These are phyloP conservation scores for Prosapia bicincta DNA, from an alignment of 2,888 invertebrate species.

Conservation along the genomic window DNA sequence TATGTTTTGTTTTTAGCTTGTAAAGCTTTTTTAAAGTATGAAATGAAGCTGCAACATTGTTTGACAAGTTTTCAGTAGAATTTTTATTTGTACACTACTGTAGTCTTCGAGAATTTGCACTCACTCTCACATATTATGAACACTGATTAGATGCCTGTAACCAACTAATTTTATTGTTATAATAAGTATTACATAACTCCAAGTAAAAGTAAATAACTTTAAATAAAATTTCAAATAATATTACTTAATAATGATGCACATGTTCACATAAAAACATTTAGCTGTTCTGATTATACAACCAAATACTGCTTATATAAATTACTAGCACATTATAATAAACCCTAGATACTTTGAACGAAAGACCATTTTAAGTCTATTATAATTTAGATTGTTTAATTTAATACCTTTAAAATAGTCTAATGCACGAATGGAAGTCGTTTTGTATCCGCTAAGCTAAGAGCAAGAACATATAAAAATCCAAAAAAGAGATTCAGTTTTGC, in stretches of 20 bases:
- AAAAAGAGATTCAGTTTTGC: conserved; percentile 88
- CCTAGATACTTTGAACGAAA: background rate
- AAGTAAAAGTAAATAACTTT: too few species aligned
- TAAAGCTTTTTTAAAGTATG: too few species aligned
- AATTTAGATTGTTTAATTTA: background rate
- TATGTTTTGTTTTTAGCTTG: too few species aligned
- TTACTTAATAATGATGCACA: background rate
- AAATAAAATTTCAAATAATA: too few species aligned
- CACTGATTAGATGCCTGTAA: too few species aligned
- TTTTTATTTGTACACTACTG: too few species aligned
- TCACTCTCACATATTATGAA: too few species aligned
- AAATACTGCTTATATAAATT: background rate
- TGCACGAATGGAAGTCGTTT: conserved; percentile 41
- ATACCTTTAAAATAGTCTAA: conserved; percentile 10
- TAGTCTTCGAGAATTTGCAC: too few species aligned
- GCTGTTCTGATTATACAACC: too few species aligned
- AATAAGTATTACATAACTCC: background rate
- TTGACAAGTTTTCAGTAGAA: too few species aligned
- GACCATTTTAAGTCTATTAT: background rate
- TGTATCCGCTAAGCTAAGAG: conserved; percentile 57
- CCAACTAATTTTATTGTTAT: background rate
- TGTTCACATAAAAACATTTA: background rate
- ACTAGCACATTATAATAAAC: background rate
- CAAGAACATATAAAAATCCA: conserved; percentile 83
- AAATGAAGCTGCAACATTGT: too few species aligned